Conservation (phyloP, 2,797 vertebrate genomes). For the Catostomus latipinnis region DNA sequence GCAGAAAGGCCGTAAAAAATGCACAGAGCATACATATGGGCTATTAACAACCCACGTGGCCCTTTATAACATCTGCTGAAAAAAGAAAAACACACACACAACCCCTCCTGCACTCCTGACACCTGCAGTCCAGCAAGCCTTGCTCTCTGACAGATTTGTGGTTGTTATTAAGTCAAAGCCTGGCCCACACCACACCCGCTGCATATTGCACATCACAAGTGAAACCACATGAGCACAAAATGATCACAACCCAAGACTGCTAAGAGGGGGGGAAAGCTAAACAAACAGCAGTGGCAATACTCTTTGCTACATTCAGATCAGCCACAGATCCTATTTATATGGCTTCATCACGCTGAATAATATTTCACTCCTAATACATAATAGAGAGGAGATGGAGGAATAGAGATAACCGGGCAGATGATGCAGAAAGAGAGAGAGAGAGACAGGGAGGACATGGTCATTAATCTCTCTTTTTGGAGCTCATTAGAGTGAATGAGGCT, state of each 20-base stretch:
- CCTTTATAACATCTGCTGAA: slow-evolving; percentile 54
- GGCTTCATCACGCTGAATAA: background rate
- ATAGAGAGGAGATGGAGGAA: slow-evolving; percentile 12
- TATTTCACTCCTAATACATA: slow-evolving; percentile 15
- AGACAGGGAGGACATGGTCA: slow-evolving; percentile 43
- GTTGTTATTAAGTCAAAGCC: slow-evolving; percentile 38
- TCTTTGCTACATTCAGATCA: background rate
- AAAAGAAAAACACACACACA: slow-evolving; percentile 44
- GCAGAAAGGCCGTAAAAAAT: slow-evolving; percentile 61
- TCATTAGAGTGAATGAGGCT: slow-evolving; percentile 63
- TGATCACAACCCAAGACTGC: background rate
- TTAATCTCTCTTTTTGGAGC: slow-evolving; percentile 64
- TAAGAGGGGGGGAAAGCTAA: background rate
- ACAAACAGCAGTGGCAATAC: slow-evolving; percentile 14
- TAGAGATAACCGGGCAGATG: slow-evolving; percentile 31
- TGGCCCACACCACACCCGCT: slow-evolving; percentile 17
- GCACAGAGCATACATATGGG: slow-evolving; percentile 63
- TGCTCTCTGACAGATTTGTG: slow-evolving; percentile 41
- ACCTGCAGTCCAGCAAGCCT: slow-evolving; percentile 57
- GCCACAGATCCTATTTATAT: slow-evolving; percentile 7
- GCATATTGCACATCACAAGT: slow-evolving; percentile 26
- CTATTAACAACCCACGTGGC: slow-evolving; percentile 61
- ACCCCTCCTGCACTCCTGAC: slow-evolving; percentile 51
- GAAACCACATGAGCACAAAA: slow-evolving; percentile 32
- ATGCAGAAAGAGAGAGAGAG: background rate